Evolutionary conservation across 2,797 vertebrate genomes (phyloP).

Genomic region (Ibycter americanus): DNA sequence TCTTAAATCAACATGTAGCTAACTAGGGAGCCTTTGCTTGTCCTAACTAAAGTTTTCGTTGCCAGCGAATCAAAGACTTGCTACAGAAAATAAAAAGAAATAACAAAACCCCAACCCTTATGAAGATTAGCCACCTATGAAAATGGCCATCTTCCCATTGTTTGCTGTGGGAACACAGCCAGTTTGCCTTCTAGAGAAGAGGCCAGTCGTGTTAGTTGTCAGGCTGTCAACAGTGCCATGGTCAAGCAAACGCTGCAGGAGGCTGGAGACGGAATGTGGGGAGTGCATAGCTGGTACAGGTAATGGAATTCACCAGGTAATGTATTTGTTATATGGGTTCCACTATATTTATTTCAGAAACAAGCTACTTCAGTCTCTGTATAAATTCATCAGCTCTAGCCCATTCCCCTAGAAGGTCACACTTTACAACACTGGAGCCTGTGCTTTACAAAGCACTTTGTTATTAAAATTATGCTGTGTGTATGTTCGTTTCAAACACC

Average conservation of each 20-base stretch:
- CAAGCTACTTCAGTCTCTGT: not conserved
- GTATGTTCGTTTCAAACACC: not conserved
- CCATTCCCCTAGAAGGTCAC: not conserved
- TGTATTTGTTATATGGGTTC: not conserved
- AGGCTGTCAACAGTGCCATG: not conserved
- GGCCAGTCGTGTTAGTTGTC: fast-evolving
- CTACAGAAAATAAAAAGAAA: not conserved
- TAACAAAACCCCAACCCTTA: fast-evolving
- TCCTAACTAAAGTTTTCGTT: not conserved
- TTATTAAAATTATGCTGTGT: not conserved
- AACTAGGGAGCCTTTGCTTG: not conserved
- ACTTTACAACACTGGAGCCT: not conserved
- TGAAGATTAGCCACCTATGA: not conserved
- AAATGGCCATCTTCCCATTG: not conserved
- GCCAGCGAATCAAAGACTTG: not conserved
- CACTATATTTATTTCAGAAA: not conserved
- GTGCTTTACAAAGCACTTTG: not conserved
- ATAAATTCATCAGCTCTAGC: not conserved
- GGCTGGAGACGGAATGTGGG: not conserved
- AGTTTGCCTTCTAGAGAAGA: not conserved
- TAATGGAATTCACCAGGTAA: not conserved
- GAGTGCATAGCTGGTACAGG: not conserved
- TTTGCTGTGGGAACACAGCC: not conserved
- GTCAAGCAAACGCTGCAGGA: not conserved
- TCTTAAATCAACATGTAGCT: not conserved